These are phyloP conservation scores for Catamblyrhynchus diadema DNA, from an alignment of 2,797 vertebrate genomes.

Conservation along the genomic window DNA sequence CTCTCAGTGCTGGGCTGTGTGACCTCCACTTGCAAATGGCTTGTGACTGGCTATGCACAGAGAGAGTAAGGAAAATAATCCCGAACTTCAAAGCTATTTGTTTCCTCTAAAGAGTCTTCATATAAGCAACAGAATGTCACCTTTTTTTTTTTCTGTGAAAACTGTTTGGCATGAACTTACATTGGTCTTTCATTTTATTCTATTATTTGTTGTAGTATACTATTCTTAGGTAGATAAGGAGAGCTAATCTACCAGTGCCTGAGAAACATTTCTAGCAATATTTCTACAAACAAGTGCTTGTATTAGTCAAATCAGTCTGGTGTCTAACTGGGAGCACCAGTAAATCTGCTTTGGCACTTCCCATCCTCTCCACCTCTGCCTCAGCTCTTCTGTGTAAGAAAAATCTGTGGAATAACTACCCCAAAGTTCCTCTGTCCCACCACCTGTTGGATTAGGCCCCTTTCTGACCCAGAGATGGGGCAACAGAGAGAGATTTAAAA, in stretches of 20 bases:
- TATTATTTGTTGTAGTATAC: not conserved
- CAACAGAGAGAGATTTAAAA: not conserved
- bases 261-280: not conserved
- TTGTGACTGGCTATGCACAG: not conserved
- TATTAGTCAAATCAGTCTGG: not conserved
- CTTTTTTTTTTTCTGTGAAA: not conserved
- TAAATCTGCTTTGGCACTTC: not conserved
- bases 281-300: rapidly evolving
- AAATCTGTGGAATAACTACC: not conserved
- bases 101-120: not conserved
- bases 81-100: not conserved
- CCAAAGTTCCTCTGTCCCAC: not conserved
- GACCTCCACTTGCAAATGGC: not conserved
- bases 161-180: not conserved
- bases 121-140: not conserved
- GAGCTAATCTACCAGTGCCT: not conserved
- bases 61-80: not conserved
- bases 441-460: not conserved
- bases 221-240: not conserved
- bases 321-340: not conserved
- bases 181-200: not conserved
- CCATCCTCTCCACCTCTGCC: not conserved
- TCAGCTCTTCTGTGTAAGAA: not conserved
- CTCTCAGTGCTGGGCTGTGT: not conserved
- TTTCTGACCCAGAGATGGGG: not conserved